Percentiles rank a stretch among this genome's conserved stretches.
Conservation (phyloP, 2,113 vertebrate species). For the Actenoides hombroni region DNA sequence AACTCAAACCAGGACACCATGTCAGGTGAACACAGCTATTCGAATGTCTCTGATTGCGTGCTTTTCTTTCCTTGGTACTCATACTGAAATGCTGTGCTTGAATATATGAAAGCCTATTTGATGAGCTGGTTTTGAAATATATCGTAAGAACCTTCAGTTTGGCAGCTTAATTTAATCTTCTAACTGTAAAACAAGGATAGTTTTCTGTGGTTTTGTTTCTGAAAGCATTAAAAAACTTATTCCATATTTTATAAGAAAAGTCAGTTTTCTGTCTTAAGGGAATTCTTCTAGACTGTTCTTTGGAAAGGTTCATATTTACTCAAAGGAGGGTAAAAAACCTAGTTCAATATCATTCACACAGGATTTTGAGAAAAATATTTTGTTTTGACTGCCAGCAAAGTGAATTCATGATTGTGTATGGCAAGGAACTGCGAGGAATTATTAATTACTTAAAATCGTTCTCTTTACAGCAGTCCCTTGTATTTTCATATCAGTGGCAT, state of each 20-base stretch:
- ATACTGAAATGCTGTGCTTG: background rate
- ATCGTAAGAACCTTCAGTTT: background rate
- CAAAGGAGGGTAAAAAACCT: background rate
- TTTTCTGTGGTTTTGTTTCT: background rate
- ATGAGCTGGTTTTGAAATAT: background rate
- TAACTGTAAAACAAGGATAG: background rate
- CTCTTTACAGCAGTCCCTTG: constrained; percentile 26
- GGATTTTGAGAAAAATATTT: background rate
- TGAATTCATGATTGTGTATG: background rate
- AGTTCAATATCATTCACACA: background rate
- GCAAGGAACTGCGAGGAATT: background rate
- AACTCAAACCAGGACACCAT: too few species aligned
- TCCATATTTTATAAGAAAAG: background rate
- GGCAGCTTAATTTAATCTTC: background rate
- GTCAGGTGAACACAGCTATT: background rate
- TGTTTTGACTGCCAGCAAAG: background rate
- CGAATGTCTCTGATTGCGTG: accelerated
- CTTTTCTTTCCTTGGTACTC: background rate
- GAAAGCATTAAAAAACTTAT: background rate
- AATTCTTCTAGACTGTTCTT: background rate
- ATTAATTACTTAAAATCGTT: background rate
- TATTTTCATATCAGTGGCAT: constrained; percentile 13
- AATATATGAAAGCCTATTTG: background rate
- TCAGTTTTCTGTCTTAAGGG: background rate
- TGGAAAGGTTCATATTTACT: background rate